phyloP scores from a whole-genome alignment of 2,113 vertebrate species.

The Ceuthmochares aereus region DNA sequence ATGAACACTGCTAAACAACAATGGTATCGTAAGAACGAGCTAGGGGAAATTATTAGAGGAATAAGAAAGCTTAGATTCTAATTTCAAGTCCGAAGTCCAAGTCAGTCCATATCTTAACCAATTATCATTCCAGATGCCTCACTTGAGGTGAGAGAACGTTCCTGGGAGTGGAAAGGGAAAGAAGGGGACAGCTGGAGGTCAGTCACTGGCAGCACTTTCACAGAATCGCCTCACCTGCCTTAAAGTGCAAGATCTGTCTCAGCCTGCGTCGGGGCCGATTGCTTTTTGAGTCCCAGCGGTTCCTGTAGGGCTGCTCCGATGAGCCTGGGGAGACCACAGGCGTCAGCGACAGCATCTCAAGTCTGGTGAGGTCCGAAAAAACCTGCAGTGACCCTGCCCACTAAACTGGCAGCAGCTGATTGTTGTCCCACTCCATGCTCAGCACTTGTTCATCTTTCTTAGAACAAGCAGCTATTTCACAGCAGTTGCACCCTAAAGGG shows the following conservation, averaged over 20 bases:
- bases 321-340: neutral
- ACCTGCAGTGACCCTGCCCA: neutral
- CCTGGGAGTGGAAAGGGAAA: neutral
- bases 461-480: neutral
- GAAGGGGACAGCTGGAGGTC: neutral
- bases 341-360: neutral
- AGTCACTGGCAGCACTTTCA: neutral
- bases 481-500: neutral
- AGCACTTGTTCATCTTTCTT: neutral
- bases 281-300: neutral
- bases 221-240: neutral
- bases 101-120: neutral
- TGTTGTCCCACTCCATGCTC: neutral
- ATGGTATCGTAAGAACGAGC: neutral
- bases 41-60: neutral
- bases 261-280: neutral
- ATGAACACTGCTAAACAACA: neutral
- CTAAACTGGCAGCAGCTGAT: neutral
- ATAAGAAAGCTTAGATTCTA: neutral
- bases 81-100: neutral
- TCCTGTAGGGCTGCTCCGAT: neutral
- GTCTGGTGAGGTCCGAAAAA: neutral
- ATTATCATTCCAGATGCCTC: neutral
- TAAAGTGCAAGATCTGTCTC: neutral
- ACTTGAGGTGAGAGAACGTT: neutral